Evolutionary conservation across 2,797 vertebrate species (phyloP).

Genomic region (Heliangelus exortis): DNA sequence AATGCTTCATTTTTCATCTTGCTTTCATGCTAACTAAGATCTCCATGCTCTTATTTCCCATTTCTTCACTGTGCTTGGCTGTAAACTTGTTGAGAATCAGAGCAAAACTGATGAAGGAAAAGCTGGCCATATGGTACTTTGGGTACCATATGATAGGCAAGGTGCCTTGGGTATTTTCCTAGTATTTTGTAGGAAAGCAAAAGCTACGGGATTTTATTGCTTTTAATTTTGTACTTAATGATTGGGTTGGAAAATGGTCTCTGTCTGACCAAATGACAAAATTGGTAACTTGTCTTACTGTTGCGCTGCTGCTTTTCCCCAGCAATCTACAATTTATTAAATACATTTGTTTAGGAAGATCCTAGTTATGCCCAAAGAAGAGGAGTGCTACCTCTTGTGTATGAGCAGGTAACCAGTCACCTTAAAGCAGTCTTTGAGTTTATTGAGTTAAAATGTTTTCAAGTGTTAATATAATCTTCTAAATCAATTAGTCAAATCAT

Average conservation of each 20-base stretch:
- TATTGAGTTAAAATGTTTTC: neutral
- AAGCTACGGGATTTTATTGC: neutral
- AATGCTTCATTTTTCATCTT: conserved; percentile 63
- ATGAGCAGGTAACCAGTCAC: neutral
- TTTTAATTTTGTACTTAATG: neutral
- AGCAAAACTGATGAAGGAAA: neutral
- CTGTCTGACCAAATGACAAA: neutral
- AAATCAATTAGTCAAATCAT: neutral
- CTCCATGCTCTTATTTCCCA: neutral
- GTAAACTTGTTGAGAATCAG: neutral
- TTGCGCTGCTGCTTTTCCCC: neutral
- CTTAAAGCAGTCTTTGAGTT: neutral
- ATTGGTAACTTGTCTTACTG: neutral
- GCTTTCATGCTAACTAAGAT: conserved; percentile 25
- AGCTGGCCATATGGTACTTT: neutral
- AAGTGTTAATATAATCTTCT: neutral
- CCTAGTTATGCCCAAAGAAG: neutral
- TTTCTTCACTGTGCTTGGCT: neutral
- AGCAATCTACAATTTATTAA: neutral
- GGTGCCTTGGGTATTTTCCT: neutral
- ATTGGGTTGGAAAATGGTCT: neutral
- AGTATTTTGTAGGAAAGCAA: neutral
- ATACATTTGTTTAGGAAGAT: neutral
- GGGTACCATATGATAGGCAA: neutral
- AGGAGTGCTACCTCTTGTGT: neutral